A percentile compares a stretch with the other conserved stretches of the same genome.
Conservation (phyloP, 1,140 invertebrate genomes). For the Lepidurus arcticus region DNA sequence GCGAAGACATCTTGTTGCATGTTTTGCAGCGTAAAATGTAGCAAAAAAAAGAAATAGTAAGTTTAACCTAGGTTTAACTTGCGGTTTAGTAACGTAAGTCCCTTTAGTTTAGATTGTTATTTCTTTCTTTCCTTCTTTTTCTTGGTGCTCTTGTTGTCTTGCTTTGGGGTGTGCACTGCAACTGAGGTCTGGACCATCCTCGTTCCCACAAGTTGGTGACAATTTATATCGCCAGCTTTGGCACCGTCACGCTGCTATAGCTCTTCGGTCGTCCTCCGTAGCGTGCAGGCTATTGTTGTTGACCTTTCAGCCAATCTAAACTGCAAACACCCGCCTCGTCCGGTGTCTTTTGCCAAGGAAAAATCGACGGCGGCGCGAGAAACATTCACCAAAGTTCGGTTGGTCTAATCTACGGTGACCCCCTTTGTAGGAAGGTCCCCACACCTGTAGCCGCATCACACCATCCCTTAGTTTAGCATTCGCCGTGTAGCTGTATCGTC, state of each 20-base stretch:
- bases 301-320: background rate
- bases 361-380: background rate
- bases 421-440: no score
- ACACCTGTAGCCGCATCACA: no score
- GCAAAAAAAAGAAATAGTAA: background rate
- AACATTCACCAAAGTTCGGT: no score
- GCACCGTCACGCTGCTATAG: conserved; percentile 9
- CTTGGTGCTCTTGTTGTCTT: background rate
- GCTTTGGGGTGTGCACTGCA: background rate
- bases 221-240: background rate
- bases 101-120: background rate
- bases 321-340: background rate
- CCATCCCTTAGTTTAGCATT: no score
- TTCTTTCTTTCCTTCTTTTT: background rate
- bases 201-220: background rate
- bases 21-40: background rate
- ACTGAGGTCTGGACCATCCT: background rate
- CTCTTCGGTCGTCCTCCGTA: background rate
- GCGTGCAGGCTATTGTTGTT: background rate
- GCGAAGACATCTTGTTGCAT: background rate
- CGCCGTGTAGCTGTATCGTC: no score
- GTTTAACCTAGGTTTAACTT: background rate
- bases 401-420: no score
- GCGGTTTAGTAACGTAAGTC: background rate
- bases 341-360: background rate